A percentile compares a stretch with the other conserved stretches of the same genome.
phyloP scores from a whole-genome alignment of 2,797 vertebrate genomes.

The Petrocephalus schoutedeni region DNA sequence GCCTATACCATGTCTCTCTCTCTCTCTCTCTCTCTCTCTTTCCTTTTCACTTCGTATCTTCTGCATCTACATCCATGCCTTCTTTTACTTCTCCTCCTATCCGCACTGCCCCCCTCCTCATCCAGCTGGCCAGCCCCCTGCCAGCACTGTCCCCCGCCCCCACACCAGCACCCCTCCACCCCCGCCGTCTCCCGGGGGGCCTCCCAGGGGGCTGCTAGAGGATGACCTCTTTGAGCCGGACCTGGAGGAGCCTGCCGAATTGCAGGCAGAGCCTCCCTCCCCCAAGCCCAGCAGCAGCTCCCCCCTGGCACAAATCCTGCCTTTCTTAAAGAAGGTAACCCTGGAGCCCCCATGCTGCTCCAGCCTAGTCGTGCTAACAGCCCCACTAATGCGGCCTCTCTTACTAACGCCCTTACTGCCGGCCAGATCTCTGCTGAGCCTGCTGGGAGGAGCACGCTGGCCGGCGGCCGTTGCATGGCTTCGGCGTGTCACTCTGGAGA shows the following conservation, averaged over 20 bases:
- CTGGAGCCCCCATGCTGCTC: slow-evolving; percentile 34
- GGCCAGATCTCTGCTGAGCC: slow-evolving; percentile 23
- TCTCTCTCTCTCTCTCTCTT: background rate
- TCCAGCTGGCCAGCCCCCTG: background rate
- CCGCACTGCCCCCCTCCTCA: background rate
- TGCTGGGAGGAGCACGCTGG: slow-evolving; percentile 29
- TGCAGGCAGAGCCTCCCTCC: slow-evolving; percentile 62
- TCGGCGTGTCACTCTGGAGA: background rate
- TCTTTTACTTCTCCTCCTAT: background rate
- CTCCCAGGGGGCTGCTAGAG: slow-evolving; percentile 59
- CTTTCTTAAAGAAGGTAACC: slow-evolving; percentile 91
- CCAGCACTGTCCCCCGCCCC: background rate
- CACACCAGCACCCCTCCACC: background rate
- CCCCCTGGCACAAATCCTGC: slow-evolving; percentile 86
- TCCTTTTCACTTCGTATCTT: background rate
- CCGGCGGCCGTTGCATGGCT: background rate
- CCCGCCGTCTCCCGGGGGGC: slow-evolving; percentile 41
- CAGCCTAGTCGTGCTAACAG: slow-evolving; percentile 35
- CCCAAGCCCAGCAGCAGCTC: slow-evolving; percentile 81
- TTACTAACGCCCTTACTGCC: slow-evolving; percentile 21
- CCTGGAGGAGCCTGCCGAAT: slow-evolving; percentile 65
- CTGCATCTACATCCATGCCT: background rate
- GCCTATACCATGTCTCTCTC: background rate
- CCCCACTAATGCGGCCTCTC: slow-evolving; percentile 25
- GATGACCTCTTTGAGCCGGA: slow-evolving; percentile 68